These are phyloP conservation scores for Nematostella vectensis DNA, from an alignment of 92 coral and sea anemone genomes.

Conservation along the genomic window DNA sequence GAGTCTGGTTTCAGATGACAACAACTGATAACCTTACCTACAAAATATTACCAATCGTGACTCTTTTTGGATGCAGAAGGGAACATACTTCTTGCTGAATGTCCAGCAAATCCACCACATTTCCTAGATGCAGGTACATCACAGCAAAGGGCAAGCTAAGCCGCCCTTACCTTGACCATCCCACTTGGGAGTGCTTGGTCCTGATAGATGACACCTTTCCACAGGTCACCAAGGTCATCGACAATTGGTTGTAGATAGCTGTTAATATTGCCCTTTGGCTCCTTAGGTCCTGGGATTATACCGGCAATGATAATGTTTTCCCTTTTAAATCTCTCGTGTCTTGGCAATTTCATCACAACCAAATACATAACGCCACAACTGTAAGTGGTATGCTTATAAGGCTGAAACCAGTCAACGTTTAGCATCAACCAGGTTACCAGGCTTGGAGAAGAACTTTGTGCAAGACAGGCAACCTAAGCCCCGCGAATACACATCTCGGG, in stretches of 20 bases:
- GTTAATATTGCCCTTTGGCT: slow-evolving; percentile 31
- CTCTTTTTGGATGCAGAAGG: no score
- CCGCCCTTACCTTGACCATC: slow-evolving; percentile 13
- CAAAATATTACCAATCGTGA: no score
- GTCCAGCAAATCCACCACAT: slow-evolving; percentile 49
- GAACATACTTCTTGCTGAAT: slow-evolving; percentile 27
- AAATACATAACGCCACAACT: slow-evolving; percentile 27
- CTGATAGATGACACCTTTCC: slow-evolving; percentile 33
- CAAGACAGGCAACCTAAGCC: no score
- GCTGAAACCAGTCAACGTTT: slow-evolving; percentile 46
- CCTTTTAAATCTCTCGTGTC: slow-evolving; percentile 17
- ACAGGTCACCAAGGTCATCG: slow-evolving; percentile 27
- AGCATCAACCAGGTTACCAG: slow-evolving; percentile 25
- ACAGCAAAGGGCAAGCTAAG: slow-evolving; percentile 21
- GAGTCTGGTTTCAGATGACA: no score
- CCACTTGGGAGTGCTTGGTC: slow-evolving; percentile 6
- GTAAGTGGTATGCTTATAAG: slow-evolving; percentile 24
- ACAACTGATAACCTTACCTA: no score
- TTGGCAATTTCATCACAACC: slow-evolving; percentile 24
- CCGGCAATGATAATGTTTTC: slow-evolving; percentile 29
- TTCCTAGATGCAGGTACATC: slow-evolving; percentile 43
- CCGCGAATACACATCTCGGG: no score
- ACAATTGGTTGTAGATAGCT: slow-evolving; percentile 36
- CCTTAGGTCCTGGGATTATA: slow-evolving; percentile 33
- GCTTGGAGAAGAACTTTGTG: slow-evolving; percentile 3